Evolutionary conservation across 2,113 vertebrate species (phyloP).

Genomic region (Protobothrops mucrosquamatus): DNA sequence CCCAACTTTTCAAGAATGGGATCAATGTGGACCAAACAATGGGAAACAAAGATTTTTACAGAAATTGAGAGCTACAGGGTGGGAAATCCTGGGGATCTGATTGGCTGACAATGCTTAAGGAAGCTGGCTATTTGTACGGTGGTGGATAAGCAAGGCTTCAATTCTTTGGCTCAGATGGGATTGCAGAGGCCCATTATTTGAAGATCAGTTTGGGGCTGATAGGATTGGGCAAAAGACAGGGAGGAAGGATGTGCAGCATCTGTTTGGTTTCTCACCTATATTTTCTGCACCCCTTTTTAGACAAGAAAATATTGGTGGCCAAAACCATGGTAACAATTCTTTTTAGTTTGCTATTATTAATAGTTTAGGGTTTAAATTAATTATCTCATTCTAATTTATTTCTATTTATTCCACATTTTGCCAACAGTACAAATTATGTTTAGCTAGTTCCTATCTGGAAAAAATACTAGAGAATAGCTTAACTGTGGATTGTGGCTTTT

Average conservation of each 20-base stretch:
- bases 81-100: background rate
- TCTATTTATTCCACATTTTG: constrained; percentile 52
- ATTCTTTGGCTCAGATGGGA: background rate
- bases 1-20: background rate
- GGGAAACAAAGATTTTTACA: background rate
- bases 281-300: background rate
- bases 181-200: background rate
- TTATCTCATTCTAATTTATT: constrained; percentile 53
- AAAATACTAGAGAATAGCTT: constrained; percentile 8
- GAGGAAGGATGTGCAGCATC: background rate
- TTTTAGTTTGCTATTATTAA: constrained; percentile 28
- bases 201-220: background rate
- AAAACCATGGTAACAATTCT: background rate
- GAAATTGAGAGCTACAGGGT: background rate
- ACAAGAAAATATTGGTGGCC: background rate
- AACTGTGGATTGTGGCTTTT: constrained; percentile 10
- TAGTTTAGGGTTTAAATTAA: constrained; percentile 60
- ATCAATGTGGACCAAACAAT: background rate
- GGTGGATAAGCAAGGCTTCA: background rate
- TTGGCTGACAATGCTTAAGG: background rate
- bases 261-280: background rate
- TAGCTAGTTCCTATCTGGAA: constrained; percentile 14
- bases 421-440: constrained; percentile 44
- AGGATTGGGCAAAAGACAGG: background rate
- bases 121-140: background rate